Conservation (phyloP, 2,113 vertebrate species). For the Sinosuthora webbiana region DNA sequence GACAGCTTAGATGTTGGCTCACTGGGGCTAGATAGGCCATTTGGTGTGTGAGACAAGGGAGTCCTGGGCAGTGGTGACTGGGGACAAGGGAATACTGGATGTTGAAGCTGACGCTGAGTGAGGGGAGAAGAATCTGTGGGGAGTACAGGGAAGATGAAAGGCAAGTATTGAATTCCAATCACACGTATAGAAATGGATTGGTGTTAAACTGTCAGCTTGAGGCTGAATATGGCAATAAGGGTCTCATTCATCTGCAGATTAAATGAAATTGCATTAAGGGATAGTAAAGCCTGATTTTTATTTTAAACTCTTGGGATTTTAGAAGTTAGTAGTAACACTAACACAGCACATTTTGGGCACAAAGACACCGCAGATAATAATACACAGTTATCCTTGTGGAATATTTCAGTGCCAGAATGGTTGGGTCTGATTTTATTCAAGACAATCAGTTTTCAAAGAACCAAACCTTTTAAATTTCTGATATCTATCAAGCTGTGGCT, state of each 20-base stretch:
- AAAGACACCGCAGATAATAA: neutral
- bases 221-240: neutral
- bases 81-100: neutral
- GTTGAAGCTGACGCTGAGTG: neutral
- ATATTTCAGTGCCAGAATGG: neutral
- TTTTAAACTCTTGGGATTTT: neutral
- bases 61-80: neutral
- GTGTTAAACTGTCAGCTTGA: neutral
- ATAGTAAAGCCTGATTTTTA: neutral
- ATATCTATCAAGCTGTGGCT: neutral
- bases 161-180: neutral
- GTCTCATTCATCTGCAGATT: neutral
- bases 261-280: neutral
- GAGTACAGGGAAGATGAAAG: neutral
- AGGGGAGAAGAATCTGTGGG: neutral
- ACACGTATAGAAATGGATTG: neutral
- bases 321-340: neutral
- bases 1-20: neutral
- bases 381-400: neutral
- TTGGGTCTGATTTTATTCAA: neutral
- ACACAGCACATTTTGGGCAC: neutral
- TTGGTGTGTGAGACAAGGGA: neutral
- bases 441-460: neutral
- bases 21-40: neutral
- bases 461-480: neutral